Conservation (phyloP, 2,113 vertebrate species). For the Myotis yumanensis region DNA sequence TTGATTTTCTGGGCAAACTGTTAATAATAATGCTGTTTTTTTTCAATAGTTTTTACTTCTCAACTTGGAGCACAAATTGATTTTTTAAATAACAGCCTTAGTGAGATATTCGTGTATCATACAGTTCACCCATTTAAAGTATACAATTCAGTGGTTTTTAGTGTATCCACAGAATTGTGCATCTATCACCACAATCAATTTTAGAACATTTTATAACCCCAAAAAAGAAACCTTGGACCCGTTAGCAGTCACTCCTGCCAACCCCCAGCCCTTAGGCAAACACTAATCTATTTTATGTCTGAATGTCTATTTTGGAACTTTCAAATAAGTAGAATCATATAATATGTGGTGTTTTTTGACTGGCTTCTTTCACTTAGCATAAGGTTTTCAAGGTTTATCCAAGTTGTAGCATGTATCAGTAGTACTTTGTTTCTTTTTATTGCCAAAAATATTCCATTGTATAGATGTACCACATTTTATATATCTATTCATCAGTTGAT, state of each 20-base stretch:
- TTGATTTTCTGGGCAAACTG: neutral
- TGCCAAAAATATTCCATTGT: slow-evolving; percentile 43
- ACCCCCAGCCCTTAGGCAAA: neutral
- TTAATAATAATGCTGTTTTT: neutral
- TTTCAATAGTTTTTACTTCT: slow-evolving; percentile 37
- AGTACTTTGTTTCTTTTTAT: slow-evolving; percentile 34
- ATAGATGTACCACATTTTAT: neutral
- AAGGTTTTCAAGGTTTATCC: slow-evolving; percentile 43
- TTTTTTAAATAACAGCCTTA: slow-evolving; percentile 35
- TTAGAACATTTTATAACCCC: neutral
- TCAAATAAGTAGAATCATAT: neutral
- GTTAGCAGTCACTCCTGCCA: neutral
- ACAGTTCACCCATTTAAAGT: neutral
- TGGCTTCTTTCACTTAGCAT: neutral
- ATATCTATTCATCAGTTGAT: neutral
- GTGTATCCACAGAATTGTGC: neutral
- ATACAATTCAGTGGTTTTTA: neutral
- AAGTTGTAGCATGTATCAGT: neutral
- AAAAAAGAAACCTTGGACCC: neutral
- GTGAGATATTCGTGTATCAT: neutral
- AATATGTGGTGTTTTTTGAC: neutral
- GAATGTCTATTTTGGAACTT: neutral
- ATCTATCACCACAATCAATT: neutral
- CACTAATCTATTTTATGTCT: neutral
- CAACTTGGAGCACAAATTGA: neutral